Conservation (phyloP, 2,113 vertebrate genomes). For the Microcebus griseorufus region DNA sequence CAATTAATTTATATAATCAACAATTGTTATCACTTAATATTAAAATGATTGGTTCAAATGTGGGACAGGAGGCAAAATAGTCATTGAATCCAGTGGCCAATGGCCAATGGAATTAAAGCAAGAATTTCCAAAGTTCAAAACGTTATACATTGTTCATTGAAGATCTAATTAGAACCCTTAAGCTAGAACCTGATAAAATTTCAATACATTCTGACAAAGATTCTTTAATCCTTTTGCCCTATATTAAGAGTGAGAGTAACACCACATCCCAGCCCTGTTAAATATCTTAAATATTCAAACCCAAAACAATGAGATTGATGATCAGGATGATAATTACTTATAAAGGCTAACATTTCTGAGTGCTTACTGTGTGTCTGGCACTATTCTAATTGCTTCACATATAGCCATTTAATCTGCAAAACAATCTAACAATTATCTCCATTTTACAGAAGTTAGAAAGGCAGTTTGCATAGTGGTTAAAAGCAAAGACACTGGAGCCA, state of each 20-base stretch:
- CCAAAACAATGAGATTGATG: background rate
- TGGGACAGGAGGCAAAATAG: background rate
- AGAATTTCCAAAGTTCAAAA: conserved; percentile 19
- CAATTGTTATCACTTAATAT: background rate
- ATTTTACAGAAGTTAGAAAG: background rate
- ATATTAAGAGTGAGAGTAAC: background rate
- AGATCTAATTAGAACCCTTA: background rate
- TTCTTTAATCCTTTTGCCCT: background rate
- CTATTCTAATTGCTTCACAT: background rate
- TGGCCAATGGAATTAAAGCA: background rate
- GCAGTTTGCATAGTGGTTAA: background rate
- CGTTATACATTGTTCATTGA: background rate
- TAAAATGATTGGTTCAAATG: conserved; percentile 24
- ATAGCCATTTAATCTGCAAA: background rate
- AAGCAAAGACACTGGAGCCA: background rate
- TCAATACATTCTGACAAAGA: background rate
- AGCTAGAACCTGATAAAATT: background rate
- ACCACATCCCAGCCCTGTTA: background rate
- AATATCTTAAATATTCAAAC: background rate
- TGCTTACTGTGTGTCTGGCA: background rate
- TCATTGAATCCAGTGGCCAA: background rate
- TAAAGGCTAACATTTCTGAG: background rate
- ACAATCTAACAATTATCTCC: background rate
- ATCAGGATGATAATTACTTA: background rate
- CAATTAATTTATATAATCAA: background rate